Evolutionary conservation across 2,113 vertebrate genomes (phyloP).

Genomic region (Silurus meridionalis): DNA sequence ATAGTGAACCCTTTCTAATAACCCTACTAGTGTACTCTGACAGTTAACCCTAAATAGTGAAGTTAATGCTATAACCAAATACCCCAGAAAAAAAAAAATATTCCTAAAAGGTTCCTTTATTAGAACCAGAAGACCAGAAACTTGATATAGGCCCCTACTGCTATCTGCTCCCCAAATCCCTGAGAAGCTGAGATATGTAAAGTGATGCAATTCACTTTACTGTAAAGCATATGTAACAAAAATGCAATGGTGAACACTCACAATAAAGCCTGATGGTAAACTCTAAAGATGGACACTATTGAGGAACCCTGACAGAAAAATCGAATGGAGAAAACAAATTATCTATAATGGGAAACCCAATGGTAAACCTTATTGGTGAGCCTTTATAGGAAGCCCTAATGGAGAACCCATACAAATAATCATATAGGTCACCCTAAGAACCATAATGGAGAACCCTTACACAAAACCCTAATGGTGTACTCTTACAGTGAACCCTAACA

Average conservation of each 20-base stretch:
- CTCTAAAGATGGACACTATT: no score
- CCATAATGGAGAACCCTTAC: not conserved
- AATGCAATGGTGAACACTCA: not conserved
- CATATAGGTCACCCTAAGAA: not conserved
- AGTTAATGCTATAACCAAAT: no score
- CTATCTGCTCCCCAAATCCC: not conserved
- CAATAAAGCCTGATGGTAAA: not conserved
- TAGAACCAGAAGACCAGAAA: no score
- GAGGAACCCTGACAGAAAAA: no score
- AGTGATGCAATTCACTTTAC: not conserved
- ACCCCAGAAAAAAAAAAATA: no score
- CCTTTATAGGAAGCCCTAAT: not conserved
- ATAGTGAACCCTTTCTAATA: not conserved
- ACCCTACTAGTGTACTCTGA: not conserved
- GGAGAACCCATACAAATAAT: not conserved
- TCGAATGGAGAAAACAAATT: no score
- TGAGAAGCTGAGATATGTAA: not conserved
- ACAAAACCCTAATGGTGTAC: not conserved
- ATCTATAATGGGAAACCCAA: not conserved
- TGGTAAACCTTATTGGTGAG: not conserved
- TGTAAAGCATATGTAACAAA: not conserved
- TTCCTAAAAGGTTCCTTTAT: no score
- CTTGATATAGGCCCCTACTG: not conserved
- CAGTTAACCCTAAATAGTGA: not conserved
- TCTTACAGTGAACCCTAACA: not conserved